Percentiles rank a stretch among this genome's conserved stretches.
These are phyloP conservation scores for Acleris literana DNA, from an alignment of 2,888 invertebrate genomes.

Conservation along the genomic window DNA sequence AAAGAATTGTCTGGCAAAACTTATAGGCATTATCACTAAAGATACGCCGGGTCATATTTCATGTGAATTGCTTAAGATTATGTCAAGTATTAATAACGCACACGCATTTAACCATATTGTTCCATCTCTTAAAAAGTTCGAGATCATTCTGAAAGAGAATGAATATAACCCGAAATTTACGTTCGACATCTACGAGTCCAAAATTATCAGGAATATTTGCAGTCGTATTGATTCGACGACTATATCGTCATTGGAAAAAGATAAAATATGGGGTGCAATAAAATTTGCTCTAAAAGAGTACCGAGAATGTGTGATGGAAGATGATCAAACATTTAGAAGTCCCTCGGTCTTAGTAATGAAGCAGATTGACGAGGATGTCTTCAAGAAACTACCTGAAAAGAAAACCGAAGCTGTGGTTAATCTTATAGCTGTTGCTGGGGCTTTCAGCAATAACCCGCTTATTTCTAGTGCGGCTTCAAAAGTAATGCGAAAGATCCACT, in stretches of 20 bases:
- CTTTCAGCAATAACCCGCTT: constrained; percentile 83
- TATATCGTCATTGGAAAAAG: constrained; percentile 64
- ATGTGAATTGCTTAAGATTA: constrained; percentile 72
- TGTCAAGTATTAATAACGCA: constrained; percentile 73
- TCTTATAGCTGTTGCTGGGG: constrained; percentile 81
- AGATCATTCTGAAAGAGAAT: constrained; percentile 55
- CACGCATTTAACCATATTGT: constrained; percentile 69
- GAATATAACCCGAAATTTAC: constrained; percentile 52
- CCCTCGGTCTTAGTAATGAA: constrained; percentile 81
- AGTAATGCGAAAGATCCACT: constrained; percentile 86
- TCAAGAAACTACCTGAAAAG: constrained; percentile 72
- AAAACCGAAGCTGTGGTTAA: constrained; percentile 77
- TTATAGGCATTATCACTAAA: constrained; percentile 63
- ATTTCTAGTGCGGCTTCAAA: constrained; percentile 85
- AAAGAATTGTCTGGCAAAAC: constrained; percentile 65
- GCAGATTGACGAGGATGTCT: constrained; percentile 82
- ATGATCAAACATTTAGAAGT: constrained; percentile 60
- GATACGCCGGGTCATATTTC: constrained; percentile 74
- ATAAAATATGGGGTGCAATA: constrained; percentile 84
- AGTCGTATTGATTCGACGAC: constrained; percentile 82
- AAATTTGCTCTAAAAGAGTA: constrained; percentile 80
- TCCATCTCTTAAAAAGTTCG: constrained; percentile 55
- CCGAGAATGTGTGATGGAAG: constrained; percentile 69
- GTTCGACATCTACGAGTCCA: constrained; percentile 79
- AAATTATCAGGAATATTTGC: constrained; percentile 80